Percentiles rank a stretch among this genome's conserved stretches.
These are phyloP conservation scores for Otolemur garnettii DNA, from an alignment of 2,113 vertebrate genomes.

Conservation along the genomic window DNA sequence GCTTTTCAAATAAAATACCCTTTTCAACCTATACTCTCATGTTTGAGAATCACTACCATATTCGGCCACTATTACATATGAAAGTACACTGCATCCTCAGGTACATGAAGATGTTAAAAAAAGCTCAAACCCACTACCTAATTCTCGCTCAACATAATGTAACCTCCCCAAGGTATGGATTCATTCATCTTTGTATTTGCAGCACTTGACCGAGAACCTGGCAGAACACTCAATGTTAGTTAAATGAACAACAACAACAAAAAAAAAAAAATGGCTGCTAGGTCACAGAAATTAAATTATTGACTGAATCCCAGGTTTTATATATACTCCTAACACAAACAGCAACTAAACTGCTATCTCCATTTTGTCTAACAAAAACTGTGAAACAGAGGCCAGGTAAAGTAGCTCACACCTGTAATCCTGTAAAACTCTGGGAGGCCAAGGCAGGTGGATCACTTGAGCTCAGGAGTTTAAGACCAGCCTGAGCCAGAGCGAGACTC, in stretches of 20 bases:
- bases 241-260: not conserved
- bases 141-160: not conserved
- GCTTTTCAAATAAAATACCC: conserved; percentile 21
- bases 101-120: not conserved
- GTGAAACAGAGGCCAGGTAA: not conserved
- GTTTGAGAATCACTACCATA: conserved; percentile 17
- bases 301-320: not conserved
- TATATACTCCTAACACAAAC: not conserved
- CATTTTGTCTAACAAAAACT: conserved; percentile 1
- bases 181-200: not conserved
- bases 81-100: not conserved
- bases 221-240: not conserved
- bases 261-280: not conserved
- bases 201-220: not conserved
- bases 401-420: too few species aligned
- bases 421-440: too few species aligned
- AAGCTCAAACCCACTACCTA: not conserved
- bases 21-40: not conserved
- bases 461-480: too few species aligned
- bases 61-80: not conserved
- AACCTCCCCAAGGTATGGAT: not conserved
- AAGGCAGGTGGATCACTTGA: too few species aligned
- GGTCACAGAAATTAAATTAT: not conserved
- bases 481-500: too few species aligned
- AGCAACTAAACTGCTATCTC: conserved; percentile 8